These are phyloP conservation scores for Etia nguti DNA, from an alignment of 2,113 vertebrate genomes.

Conservation along the genomic window DNA sequence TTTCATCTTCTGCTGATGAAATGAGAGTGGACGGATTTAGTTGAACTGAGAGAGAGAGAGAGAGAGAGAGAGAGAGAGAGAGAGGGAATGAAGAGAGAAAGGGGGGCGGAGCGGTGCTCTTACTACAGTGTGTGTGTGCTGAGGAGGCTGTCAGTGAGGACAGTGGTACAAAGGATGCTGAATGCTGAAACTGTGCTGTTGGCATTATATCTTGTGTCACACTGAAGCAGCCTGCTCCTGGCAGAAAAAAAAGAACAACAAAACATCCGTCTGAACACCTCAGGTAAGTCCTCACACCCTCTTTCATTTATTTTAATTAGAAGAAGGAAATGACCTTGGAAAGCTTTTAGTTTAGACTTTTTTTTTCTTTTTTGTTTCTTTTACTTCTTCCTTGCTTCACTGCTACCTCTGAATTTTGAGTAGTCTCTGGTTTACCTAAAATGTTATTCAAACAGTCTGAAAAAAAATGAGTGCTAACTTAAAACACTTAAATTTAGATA, in stretches of 20 bases:
- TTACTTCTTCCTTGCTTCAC: not conserved
- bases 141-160: conserved; percentile 31
- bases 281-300: conserved; percentile 20
- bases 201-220: not conserved
- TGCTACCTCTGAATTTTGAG: not conserved
- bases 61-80: not conserved
- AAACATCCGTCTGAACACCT: not conserved
- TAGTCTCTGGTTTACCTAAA: not conserved
- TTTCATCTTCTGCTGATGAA: conserved; percentile 23
- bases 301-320: not conserved
- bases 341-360: not conserved
- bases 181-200: conserved; percentile 35
- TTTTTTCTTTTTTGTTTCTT: not conserved
- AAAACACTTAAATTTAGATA: not conserved
- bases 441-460: not conserved
- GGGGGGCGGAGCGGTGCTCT: conserved; percentile 12
- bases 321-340: not conserved
- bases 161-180: conserved; percentile 9
- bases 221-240: not conserved
- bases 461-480: not conserved
- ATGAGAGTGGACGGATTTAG: conserved; percentile 41
- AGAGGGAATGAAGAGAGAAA: not conserved
- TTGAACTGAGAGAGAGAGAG: not conserved
- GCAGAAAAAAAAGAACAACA: not conserved
- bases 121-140: conserved; percentile 13